Conservation (phyloP, 2,888 invertebrate species). For the Meghimatium bilineatum region DNA sequence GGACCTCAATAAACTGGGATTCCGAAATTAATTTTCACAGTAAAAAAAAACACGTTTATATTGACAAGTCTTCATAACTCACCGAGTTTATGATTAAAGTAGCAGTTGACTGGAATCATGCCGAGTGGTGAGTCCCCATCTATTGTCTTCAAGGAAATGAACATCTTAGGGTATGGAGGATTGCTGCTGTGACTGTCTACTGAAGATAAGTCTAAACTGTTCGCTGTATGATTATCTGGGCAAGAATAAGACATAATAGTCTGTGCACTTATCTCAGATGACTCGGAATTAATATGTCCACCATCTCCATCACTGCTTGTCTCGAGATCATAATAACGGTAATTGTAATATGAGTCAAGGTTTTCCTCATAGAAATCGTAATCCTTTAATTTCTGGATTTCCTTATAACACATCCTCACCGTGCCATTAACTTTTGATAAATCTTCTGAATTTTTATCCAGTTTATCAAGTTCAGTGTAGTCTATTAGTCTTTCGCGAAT, state of each 20-base stretch:
- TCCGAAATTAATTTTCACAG: too few species aligned
- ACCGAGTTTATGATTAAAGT: not conserved
- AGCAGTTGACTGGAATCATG: conserved; percentile 1
- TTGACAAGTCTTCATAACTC: too few species aligned
- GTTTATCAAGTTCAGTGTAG: not conserved
- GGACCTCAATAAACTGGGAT: too few species aligned
- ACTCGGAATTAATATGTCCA: not conserved
- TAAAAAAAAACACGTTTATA: too few species aligned
- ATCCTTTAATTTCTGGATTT: not conserved
- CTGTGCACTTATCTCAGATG: not conserved
- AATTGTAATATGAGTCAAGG: not conserved
- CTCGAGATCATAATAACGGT: not conserved
- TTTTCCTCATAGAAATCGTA: not conserved
- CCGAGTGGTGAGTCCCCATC: not conserved
- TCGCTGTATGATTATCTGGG: not conserved
- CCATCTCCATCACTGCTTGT: not conserved
- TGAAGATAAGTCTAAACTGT: not conserved
- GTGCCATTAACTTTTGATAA: not conserved
- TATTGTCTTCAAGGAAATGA: not conserved
- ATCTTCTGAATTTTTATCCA: not conserved
- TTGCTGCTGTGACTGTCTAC: not conserved
- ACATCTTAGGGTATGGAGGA: not conserved
- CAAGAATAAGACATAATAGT: not conserved
- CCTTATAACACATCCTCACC: not conserved
- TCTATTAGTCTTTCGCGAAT: not conserved